Evolutionary conservation across 2,113 vertebrate species (phyloP).

Genomic region (Pituophis catenifer): DNA sequence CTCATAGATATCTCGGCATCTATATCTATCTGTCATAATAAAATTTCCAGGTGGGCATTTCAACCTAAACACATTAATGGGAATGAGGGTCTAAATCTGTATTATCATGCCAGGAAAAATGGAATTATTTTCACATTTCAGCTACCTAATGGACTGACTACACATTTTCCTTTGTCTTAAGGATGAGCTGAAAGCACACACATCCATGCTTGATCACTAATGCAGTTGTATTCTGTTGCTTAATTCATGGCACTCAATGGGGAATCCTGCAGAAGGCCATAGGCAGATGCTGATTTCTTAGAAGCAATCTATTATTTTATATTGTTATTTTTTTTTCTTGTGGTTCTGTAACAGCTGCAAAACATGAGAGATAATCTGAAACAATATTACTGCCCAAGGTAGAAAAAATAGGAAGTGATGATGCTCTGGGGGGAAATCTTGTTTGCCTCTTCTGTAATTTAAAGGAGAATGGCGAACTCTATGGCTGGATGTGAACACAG

Average conservation of each 20-base stretch:
- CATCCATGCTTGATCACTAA: constrained; percentile 47
- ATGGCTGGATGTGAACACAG: neutral
- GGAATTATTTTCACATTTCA: constrained; percentile 64
- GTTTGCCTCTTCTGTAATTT: neutral
- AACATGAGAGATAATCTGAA: neutral
- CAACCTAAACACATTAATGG: constrained; percentile 67
- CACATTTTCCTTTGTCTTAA: constrained; percentile 65
- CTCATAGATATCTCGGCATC: constrained; percentile 38
- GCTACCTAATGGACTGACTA: constrained; percentile 64
- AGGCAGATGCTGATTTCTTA: neutral
- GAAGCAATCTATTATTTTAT: neutral
- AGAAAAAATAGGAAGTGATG: neutral
- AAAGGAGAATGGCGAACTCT: neutral
- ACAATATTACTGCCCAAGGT: neutral
- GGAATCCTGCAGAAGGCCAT: neutral
- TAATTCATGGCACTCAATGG: constrained; percentile 34
- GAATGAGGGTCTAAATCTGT: constrained; percentile 67
- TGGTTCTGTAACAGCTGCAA: neutral
- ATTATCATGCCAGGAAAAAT: constrained; percentile 63
- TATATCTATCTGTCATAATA: constrained; percentile 67
- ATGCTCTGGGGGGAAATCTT: neutral
- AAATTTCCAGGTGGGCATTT: constrained; percentile 57
- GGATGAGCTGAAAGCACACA: constrained; percentile 59
- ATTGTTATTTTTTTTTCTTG: neutral
- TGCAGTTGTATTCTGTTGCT: constrained; percentile 36